phyloP scores from a whole-genome alignment of 2,113 vertebrate species.

The Eurystomus gularis region DNA sequence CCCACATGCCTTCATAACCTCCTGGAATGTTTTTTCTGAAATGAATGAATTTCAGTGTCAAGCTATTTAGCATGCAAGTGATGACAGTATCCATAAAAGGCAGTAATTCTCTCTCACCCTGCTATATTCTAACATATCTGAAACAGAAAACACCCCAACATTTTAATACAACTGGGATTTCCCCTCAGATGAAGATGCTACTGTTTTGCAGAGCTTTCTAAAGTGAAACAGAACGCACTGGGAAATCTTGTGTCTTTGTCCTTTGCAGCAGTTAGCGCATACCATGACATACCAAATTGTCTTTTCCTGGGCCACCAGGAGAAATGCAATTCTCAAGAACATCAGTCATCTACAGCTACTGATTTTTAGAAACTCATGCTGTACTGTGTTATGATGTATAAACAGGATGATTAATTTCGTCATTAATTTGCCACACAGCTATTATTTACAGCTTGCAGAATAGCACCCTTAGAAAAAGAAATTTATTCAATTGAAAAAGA shows the following conservation, averaged over 20 bases:
- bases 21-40: background rate
- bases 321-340: background rate
- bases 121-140: background rate
- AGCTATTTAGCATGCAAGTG: background rate
- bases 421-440: background rate
- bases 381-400: background rate
- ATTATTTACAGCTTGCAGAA: background rate
- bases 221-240: background rate
- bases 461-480: background rate
- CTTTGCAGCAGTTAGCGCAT: background rate
- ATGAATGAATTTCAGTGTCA: background rate
- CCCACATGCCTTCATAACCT: background rate
- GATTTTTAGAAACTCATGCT: background rate
- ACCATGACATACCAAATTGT: background rate
- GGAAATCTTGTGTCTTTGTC: background rate
- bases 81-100: background rate
- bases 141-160: background rate
- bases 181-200: background rate
- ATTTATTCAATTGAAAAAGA: background rate
- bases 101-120: background rate
- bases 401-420: background rate
- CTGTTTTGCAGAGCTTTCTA: background rate
- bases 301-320: background rate
- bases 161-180: background rate
- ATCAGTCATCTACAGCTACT: background rate